phyloP scores from a whole-genome alignment of 1,140 invertebrate genomes.

The Drosophila ohnishii region DNA sequence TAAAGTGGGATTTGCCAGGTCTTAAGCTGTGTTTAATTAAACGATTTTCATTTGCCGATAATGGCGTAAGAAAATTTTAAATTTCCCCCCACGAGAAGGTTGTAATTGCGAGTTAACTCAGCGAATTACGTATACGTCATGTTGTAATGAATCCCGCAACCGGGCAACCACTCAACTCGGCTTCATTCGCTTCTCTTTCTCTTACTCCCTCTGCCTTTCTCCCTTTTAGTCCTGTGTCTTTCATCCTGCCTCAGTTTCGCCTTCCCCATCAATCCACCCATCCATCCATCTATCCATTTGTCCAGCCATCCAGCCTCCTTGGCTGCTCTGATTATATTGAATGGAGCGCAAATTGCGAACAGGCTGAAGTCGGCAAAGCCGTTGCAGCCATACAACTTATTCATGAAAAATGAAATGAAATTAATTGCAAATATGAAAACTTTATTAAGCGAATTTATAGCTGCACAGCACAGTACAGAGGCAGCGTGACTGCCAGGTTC shows the following conservation, averaged over 20 bases:
- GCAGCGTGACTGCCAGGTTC: constrained; percentile 11
- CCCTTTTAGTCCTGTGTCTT: neutral
- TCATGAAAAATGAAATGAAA: constrained; percentile 73
- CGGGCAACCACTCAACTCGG: constrained; percentile 7
- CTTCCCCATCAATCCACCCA: neutral
- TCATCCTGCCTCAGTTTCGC: neutral
- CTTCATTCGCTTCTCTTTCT: constrained; percentile 1
- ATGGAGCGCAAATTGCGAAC: constrained; percentile 67
- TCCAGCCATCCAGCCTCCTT: constrained; percentile 28
- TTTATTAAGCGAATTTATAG: constrained; percentile 75
- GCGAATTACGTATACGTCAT: constrained; percentile 59
- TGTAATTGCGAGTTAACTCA: constrained; percentile 40
- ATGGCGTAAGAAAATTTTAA: constrained; percentile 43
- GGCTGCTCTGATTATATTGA: constrained; percentile 64
- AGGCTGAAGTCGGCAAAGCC: constrained; percentile 46
- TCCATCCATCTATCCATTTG: constrained; percentile 23
- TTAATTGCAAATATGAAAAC: constrained; percentile 76
- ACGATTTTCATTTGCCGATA: constrained; percentile 58
- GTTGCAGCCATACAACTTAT: constrained; percentile 58
- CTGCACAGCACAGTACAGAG: constrained; percentile 11
- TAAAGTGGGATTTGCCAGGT: constrained; percentile 13
- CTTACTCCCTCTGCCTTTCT: neutral
- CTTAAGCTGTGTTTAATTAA: constrained; percentile 50
- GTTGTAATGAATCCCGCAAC: constrained; percentile 54
- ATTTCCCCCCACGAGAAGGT: constrained; percentile 7